Conservation (phyloP, 2,797 vertebrate genomes). For the Acanthiza pusilla region DNA sequence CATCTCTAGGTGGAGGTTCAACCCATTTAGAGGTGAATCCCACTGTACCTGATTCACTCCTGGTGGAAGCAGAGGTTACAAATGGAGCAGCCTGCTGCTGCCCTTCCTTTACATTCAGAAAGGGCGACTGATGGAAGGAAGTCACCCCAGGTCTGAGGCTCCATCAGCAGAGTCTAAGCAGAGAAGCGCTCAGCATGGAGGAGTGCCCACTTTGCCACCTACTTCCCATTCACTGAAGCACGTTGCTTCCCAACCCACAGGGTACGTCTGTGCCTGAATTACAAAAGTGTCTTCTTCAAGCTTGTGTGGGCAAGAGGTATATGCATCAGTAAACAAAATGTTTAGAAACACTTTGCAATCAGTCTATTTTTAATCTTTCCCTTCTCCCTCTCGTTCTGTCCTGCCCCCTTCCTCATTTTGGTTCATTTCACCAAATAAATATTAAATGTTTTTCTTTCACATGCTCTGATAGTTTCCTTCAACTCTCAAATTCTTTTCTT, state of each 20-base stretch:
- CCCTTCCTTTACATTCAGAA: not conserved
- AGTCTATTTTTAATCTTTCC: conserved; percentile 23
- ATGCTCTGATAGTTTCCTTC: not conserved
- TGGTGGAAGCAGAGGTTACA: not conserved
- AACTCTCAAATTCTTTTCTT: not conserved
- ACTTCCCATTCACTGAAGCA: not conserved
- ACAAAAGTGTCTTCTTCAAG: conserved; percentile 27
- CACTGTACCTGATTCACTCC: not conserved
- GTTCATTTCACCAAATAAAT: not conserved
- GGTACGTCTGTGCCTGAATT: conserved; percentile 14
- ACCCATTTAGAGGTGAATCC: not conserved
- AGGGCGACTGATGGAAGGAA: not conserved
- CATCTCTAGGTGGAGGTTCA: not conserved
- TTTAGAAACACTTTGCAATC: conserved; percentile 6
- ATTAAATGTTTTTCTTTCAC: not conserved
- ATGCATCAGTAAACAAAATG: conserved; percentile 17
- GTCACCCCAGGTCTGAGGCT: not conserved
- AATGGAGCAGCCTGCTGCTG: not conserved
- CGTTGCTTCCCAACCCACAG: conserved; percentile 17
- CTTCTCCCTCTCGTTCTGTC: not conserved
- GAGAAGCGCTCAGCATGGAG: not conserved
- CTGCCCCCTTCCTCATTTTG: not conserved
- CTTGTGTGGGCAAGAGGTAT: conserved; percentile 22
- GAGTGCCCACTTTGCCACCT: conserved; percentile 12
- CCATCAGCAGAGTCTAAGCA: not conserved